Base-by-base conservation (phyloP, 2,113 vertebrate genomes). In the Triplophysa siluroides region DNA sequence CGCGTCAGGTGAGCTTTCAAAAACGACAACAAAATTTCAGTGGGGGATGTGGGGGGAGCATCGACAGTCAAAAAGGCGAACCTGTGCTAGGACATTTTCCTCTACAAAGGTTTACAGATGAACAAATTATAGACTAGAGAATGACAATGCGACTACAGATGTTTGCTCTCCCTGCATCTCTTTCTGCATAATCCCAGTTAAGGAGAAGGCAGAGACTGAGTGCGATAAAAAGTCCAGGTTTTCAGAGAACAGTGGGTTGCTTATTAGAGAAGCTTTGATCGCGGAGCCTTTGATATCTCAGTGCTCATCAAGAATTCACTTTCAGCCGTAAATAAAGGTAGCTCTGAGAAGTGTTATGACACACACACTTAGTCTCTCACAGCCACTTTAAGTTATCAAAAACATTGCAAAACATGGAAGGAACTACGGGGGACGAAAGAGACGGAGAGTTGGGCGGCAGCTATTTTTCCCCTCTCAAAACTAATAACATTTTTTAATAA, bases 251-350 rank as follows among this genome's bases (percentile, higher is more conserved):
- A 94, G 93, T 96, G 91, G 94, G 95, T 94, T 95, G 94, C 97
- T 99, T 98, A 99, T 98, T 99, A 99, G 96, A 96, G 94, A 91
- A 86, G 92, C 95, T 99, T 99, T 98, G 96, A 98, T 98, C 96
- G 95, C 76, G 87, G 87, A 92, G 87, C 93, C 97, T 99, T 99
- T 99, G 98, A 99, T 98, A 97, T 98, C 94, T 90, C 77, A 88
- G 94, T 92, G 93, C 96, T 98, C 96, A 99, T 99, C 97, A 98
- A 98, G 96, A 98, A 99, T 99, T 99, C 97, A 98, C 96, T 99
- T 98, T 98, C 96, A 99, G 95, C 94, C 90, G 94, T 97, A 98
- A 98, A 98, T 98, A 97, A 96, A 98, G 95, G 96, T 98, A 97
- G 96, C 96, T 97, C 96, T 96, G 96, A 98, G 96, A 97, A 95